A percentile compares a stretch with the other conserved stretches of the same genome.
phyloP scores from a whole-genome alignment of 2,113 vertebrate species.

The Aegypius monachus region DNA sequence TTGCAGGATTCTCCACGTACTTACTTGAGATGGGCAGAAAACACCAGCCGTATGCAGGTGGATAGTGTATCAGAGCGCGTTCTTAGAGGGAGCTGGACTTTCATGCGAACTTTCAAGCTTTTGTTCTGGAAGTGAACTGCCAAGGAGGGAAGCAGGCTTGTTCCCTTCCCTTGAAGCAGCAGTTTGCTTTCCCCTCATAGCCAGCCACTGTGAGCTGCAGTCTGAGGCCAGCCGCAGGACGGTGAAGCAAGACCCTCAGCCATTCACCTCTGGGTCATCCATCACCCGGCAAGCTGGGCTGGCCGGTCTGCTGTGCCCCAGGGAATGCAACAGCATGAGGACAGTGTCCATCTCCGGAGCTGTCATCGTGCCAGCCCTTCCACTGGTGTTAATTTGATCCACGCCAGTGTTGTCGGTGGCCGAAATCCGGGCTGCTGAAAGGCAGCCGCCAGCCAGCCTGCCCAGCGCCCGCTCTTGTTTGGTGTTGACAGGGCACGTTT shows the following conservation, averaged over 20 bases:
- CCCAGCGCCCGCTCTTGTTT: not conserved
- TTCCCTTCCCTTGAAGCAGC: not conserved
- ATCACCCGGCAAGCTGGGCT: not conserved
- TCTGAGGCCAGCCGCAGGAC: not conserved
- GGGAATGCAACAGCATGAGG: not conserved
- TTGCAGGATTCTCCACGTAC: not conserved
- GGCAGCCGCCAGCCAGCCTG: not conserved
- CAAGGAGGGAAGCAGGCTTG: not conserved
- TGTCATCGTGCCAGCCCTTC: not conserved
- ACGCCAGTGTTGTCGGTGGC: not conserved
- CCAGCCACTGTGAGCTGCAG: not conserved
- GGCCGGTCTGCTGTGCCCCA: accelerated
- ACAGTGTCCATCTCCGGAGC: accelerated
- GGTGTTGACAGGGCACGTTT: not conserved
- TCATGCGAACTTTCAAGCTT: not conserved
- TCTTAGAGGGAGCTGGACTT: too few species aligned
- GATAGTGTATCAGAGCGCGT: accelerated
- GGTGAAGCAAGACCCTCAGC: not conserved
- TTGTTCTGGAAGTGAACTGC: not conserved
- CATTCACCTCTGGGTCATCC: not conserved
- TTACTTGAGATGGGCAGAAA: not conserved
- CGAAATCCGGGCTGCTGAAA: not conserved
- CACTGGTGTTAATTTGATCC: not conserved
- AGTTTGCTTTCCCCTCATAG: not conserved
- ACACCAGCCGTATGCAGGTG: accelerated